A percentile compares a stretch with the other conserved stretches of the same genome.
These are phyloP conservation scores for Phymanthus crucifer DNA, from an alignment of 92 coral and sea anemone species.

Conservation along the genomic window DNA sequence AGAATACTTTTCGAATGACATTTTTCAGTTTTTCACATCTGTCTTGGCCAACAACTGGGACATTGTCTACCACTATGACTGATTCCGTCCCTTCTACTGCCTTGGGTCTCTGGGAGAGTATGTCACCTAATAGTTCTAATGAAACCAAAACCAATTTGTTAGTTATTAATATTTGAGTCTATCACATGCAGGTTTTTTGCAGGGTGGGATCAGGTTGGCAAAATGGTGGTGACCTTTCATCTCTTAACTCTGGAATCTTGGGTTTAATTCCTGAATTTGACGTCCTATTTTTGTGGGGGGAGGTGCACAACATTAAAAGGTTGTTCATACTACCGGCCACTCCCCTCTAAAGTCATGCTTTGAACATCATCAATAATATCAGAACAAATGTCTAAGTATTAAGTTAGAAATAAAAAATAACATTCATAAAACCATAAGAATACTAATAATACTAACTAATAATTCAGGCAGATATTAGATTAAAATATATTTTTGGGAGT, in stretches of 20 bases:
- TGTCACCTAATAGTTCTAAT: constrained; percentile 84
- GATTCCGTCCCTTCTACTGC: constrained; percentile 75
- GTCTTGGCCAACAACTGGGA: constrained; percentile 87
- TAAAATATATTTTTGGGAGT: too few species aligned
- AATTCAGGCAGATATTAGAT: too few species aligned
- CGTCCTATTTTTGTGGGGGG: background rate
- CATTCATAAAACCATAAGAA: too few species aligned
- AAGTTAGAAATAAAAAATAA: too few species aligned
- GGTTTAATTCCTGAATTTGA: background rate
- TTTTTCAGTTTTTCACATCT: constrained; percentile 90
- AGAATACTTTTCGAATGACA: constrained; percentile 93
- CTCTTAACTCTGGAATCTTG: background rate
- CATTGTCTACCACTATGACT: constrained; percentile 89
- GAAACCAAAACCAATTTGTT: background rate
- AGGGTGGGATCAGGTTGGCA: background rate
- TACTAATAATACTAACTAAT: too few species aligned
- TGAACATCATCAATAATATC: too few species aligned
- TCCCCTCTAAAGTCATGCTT: background rate
- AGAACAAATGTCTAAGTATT: too few species aligned
- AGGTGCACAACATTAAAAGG: too few species aligned
- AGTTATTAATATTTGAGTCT: background rate
- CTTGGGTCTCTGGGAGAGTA: constrained; percentile 63
- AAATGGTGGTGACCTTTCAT: background rate
- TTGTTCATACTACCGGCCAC: background rate
- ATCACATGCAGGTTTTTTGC: background rate